Evolutionary conservation across 2,797 vertebrate genomes (phyloP), one percentile per base, ranked within the genome.

Genomic region (Ceryle rudis): DNA sequence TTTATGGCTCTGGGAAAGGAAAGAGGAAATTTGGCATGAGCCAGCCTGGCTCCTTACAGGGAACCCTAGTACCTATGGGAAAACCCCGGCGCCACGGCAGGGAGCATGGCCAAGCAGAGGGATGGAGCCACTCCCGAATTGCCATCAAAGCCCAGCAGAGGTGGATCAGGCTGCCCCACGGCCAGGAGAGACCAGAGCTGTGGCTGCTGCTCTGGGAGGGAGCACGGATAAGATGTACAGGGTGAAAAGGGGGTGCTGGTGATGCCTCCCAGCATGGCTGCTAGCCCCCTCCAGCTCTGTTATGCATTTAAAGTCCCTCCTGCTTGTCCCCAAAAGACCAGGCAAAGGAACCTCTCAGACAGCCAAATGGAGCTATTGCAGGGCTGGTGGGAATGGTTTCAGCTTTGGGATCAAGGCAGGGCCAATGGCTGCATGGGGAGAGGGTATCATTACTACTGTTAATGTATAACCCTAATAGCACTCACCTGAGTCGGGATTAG

Each of bases 391-490:
- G 95, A 95, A 96, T 22, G 82, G 95, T 88, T 95, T 96, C 21
- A 0, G 89, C 83, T 93, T 82, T 46, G 86, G 93, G 96, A 97
- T 96, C 96, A 96, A 95, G 96, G 92, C 88, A 95, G 93, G 94
- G 91, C 96, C 96, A 93, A 15, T 95, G 93, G 78, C 94, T 93
- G 51, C 4, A 1, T 91, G 86, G 87, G 86, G 91, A 95, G 85
- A 97, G 82, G 87, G 78, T 44, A 96, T 97, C 87, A 26, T 93
- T 97, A 81, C 39, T 39, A 4, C 57, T 81, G 97, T 97, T 97
- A 97, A 97, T 97, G 90, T 93, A 5, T 97, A 97, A 97, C 96
- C 85, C 95, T 97, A 97, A 97, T 97, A 97, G 91, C 89, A 75
- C 96, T 97, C 97, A 97, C 97, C 95, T 97, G 93, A 97, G 94